phyloP scores from a whole-genome alignment of 2,113 vertebrate species.

The Muscicapa adusta region DNA sequence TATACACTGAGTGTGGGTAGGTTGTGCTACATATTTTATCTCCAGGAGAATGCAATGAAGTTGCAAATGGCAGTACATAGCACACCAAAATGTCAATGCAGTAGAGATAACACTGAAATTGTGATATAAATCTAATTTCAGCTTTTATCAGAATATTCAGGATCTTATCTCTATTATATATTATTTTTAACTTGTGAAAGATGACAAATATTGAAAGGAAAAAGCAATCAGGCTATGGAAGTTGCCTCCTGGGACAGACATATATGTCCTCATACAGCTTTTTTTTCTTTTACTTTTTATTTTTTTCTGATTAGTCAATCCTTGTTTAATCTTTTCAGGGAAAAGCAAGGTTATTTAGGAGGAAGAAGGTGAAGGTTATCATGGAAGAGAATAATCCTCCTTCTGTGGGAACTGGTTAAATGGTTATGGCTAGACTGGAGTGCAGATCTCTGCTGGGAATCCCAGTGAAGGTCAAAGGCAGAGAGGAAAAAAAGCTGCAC shows the following conservation, averaged over 20 bases:
- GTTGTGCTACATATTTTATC: neutral
- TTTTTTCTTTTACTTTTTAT: neutral
- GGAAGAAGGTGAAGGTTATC: neutral
- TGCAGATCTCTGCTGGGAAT: neutral
- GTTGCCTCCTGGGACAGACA: neutral
- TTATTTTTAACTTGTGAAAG: neutral
- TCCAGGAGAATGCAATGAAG: neutral
- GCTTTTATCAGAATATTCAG: neutral
- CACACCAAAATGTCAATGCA: neutral
- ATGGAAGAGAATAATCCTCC: neutral
- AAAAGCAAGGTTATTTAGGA: neutral
- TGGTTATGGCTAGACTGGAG: neutral
- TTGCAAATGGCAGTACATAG: neutral
- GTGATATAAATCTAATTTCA: neutral
- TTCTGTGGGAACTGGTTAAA: neutral
- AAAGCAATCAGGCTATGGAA: neutral
- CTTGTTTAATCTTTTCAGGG: neutral
- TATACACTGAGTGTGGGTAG: rapidly evolving
- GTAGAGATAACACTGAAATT: neutral
- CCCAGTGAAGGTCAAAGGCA: constrained; percentile 29
- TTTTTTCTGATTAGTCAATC: constrained; percentile 8
- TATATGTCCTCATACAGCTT: neutral
- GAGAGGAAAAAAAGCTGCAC: neutral
- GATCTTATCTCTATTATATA: neutral
- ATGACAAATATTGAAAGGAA: neutral